A percentile compares a stretch with the other conserved stretches of the same genome.
phyloP scores from a whole-genome alignment of 2,888 invertebrate species.

The Caenorhabditis parvicauda region DNA sequence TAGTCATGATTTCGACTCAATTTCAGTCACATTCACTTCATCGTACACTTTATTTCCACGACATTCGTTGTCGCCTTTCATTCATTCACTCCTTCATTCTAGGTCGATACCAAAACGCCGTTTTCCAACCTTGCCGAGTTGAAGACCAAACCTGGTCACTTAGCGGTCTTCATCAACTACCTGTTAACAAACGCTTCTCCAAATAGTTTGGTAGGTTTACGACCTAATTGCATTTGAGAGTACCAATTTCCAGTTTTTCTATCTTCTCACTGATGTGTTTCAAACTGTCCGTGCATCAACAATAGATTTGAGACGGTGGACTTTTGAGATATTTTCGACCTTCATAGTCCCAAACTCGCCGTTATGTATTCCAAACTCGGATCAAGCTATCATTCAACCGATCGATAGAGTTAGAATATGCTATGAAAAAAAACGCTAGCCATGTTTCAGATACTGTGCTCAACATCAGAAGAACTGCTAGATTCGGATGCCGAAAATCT shows the following conservation, averaged over 20 bases:
- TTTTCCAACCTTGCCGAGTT: constrained; percentile 82
- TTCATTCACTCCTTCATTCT: background rate
- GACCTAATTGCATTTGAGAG: background rate
- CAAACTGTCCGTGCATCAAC: constrained; percentile 72
- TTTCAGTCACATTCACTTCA: too few relatives aligned
- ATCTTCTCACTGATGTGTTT: constrained; percentile 86
- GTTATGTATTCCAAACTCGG: constrained; percentile 52
- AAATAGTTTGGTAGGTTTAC: constrained; percentile 71
- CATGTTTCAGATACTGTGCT: constrained; percentile 59
- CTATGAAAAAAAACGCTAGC: background rate
- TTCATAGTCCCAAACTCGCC: constrained; percentile 62
- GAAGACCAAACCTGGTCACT: constrained; percentile 82
- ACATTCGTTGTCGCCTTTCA: too few relatives aligned
- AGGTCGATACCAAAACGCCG: too few relatives aligned
- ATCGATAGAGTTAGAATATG: constrained; percentile 52
- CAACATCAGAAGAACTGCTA: constrained; percentile 45
- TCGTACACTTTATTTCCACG: too few relatives aligned
- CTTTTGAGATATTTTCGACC: constrained; percentile 74
- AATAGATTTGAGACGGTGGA: constrained; percentile 94
- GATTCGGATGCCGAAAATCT: constrained; percentile 54
- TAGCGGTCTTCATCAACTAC: constrained; percentile 91
- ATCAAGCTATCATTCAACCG: constrained; percentile 54
- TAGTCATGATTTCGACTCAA: too few relatives aligned
- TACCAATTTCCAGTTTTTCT: constrained; percentile 68
- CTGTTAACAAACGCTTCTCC: constrained; percentile 81